These are phyloP conservation scores for Peromyscus melanophrys DNA, from an alignment of 2,797 vertebrate genomes.

Conservation along the genomic window DNA sequence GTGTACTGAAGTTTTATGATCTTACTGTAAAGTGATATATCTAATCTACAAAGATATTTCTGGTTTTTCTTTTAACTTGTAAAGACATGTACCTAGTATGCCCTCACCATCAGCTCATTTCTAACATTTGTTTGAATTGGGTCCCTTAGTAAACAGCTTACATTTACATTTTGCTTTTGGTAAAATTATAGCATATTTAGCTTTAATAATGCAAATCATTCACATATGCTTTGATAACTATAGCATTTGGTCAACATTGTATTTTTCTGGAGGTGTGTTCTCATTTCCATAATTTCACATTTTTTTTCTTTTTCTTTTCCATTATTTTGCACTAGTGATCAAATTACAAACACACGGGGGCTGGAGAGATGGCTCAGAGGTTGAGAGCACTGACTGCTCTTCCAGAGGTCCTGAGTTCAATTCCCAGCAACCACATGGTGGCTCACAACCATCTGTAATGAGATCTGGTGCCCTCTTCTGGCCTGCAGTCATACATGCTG, in stretches of 20 bases:
- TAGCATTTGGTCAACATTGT: not conserved
- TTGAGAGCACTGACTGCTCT: no score
- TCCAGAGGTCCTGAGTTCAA: no score
- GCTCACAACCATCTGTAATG: no score
- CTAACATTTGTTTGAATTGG: not conserved
- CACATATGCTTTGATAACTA: not conserved
- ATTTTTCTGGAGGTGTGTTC: not conserved
- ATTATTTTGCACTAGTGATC: not conserved
- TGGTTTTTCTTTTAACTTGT: not conserved
- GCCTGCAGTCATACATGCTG: no score
- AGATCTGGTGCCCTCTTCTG: no score
- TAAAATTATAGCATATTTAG: not conserved
- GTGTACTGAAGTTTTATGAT: not conserved
- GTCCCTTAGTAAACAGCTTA: not conserved
- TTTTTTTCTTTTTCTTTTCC: not conserved
- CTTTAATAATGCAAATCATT: not conserved
- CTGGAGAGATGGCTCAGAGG: no score
- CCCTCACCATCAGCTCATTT: not conserved
- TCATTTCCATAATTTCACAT: not conserved
- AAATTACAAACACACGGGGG: not conserved
- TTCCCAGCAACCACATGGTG: no score
- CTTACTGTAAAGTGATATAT: not conserved
- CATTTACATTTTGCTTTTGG: not conserved
- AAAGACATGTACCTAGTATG: not conserved
- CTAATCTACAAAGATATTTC: not conserved